Evolutionary conservation across 2,797 vertebrate genomes (phyloP).

Genomic region (Eleutherodactylus coqui): DNA sequence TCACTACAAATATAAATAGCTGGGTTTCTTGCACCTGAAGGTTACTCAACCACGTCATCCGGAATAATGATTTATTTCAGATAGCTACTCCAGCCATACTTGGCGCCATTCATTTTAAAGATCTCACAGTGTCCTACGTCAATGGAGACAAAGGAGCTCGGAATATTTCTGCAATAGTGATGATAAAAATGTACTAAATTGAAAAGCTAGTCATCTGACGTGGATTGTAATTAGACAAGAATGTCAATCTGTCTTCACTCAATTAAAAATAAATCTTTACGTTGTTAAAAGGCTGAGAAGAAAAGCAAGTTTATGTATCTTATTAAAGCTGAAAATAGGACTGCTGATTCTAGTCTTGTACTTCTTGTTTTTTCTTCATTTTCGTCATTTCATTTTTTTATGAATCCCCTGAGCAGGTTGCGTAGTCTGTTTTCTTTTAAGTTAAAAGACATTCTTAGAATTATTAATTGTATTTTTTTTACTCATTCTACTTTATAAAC

Average conservation of each 20-base stretch:
- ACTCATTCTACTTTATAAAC: too few relatives aligned
- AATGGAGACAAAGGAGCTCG: slow-evolving; percentile 43
- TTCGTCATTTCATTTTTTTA: too few relatives aligned
- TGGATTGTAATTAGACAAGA: slow-evolving; percentile 4
- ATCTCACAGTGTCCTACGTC: slow-evolving; percentile 36
- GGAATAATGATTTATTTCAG: slow-evolving; percentile 48
- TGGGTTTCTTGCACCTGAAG: slow-evolving; percentile 56
- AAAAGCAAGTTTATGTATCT: neutral
- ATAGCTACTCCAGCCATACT: slow-evolving; percentile 25
- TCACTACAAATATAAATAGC: slow-evolving; percentile 56
- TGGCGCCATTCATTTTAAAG: slow-evolving; percentile 24
- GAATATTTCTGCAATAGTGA: slow-evolving; percentile 27
- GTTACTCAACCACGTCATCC: slow-evolving; percentile 48
- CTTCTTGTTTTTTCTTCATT: too few relatives aligned
- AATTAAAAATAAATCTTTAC: neutral
- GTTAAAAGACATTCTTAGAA: too few relatives aligned
- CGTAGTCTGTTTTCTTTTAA: too few relatives aligned
- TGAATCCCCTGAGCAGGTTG: too few relatives aligned
- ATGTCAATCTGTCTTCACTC: neutral
- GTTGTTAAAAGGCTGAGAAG: neutral
- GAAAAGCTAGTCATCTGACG: neutral
- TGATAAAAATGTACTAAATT: slow-evolving; percentile 33
- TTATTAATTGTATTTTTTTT: too few relatives aligned
- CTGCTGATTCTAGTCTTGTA: too few relatives aligned
- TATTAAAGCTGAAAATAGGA: neutral